These are phyloP conservation scores for Euwallacea similis DNA, from an alignment of 1,140 invertebrate genomes.

Conservation along the genomic window DNA sequence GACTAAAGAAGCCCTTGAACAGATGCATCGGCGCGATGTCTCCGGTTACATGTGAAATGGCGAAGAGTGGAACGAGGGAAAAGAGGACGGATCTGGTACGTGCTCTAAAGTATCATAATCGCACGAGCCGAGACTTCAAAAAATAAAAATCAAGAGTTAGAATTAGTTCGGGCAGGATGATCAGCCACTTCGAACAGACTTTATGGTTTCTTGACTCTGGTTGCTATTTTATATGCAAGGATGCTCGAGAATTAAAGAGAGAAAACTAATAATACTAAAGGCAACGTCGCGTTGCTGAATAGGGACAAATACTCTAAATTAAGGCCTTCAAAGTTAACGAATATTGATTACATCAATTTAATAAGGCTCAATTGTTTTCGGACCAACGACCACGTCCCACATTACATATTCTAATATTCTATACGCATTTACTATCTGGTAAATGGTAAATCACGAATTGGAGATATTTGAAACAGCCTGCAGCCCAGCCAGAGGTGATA, in stretches of 20 bases:
- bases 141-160: not conserved
- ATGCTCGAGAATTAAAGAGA: not conserved
- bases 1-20: constrained; percentile 1
- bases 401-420: too few relatives aligned
- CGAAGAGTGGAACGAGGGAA: not conserved
- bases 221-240: not conserved
- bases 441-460: too few relatives aligned
- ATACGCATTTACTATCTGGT: too few relatives aligned
- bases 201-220: constrained; percentile 9
- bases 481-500: not conserved
- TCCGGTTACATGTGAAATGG: not conserved
- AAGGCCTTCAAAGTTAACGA: constrained; percentile 6
- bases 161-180: constrained; percentile 13
- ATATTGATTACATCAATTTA: constrained; percentile 15
- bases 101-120: constrained; percentile 13
- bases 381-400: not conserved
- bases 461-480: not conserved
- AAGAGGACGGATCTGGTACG: not conserved
- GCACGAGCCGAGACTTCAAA: constrained; percentile 2
- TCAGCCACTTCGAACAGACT: not conserved
- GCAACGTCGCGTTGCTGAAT: not conserved
- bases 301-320: constrained; percentile 6
- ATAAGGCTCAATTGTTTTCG: constrained; percentile 3
- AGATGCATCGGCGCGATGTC: not conserved
- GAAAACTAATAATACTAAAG: not conserved